phyloP scores from a whole-genome alignment of 2,797 vertebrate species.

The Dryobates pubescens region DNA sequence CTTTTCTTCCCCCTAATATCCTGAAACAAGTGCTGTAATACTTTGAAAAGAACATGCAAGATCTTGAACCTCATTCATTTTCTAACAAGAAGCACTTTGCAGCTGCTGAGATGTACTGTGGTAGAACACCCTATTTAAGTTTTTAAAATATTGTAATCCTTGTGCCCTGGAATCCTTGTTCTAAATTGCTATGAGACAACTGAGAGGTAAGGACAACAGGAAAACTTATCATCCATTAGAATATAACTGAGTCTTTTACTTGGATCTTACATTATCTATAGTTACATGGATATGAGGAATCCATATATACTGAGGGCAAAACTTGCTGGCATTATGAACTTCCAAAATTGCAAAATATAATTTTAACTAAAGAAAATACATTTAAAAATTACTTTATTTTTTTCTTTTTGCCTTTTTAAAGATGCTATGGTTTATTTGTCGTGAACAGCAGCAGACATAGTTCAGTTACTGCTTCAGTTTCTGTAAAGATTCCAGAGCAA shows the following conservation, averaged over 20 bases:
- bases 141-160: background rate
- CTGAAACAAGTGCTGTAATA: background rate
- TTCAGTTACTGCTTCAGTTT: background rate
- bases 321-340: background rate
- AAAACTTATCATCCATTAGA: background rate
- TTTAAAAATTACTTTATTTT: background rate
- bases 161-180: background rate
- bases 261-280: background rate
- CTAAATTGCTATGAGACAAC: background rate
- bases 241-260: background rate
- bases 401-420: background rate
- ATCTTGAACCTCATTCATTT: conserved; percentile 22
- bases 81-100: background rate
- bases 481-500: background rate
- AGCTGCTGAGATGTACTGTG: background rate
- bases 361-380: background rate
- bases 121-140: background rate
- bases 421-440: background rate
- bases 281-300: background rate
- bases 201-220: background rate
- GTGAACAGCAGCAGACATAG: background rate
- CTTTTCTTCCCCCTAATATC: background rate
- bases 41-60: conserved; percentile 15
- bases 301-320: background rate
- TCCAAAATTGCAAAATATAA: background rate